Evolutionary conservation across 2,113 vertebrate genomes (phyloP), one percentile per base, ranked within the genome.

Genomic region (Archilochus colubris): DNA sequence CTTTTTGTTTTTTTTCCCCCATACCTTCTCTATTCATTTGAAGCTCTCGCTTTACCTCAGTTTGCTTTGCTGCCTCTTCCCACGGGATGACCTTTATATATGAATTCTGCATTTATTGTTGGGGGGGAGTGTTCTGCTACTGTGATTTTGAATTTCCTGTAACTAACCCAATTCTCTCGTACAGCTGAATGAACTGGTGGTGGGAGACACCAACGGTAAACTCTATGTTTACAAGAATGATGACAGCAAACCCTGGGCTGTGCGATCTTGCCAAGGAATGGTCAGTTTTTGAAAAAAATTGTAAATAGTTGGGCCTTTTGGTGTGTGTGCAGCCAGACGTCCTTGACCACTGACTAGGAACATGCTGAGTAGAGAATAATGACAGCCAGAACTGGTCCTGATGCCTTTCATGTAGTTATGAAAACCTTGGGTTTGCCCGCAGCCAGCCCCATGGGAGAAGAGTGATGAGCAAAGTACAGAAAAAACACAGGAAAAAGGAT

Each of bases 101-200:
- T 0, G 8, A 82, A 64, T 73, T 82, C 59, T 89, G 14, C 43
- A 38, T 24, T 78, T 28, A 24, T 54, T 76, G 38, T n/a, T 74
- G 8, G 38, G 17, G 31, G 40, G n/a, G 40, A 82, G 54, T 10
- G 17, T 73, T 7, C 43, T 78, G 7, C 67, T 53, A 30, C 10
- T 72, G 23, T 28, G 33, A 27, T 25, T 55, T 18, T 31, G 51
- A 58, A 55, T 86, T 69, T 33, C 12, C 30, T 61, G 40, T 40
- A 40, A 27, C 21, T 96, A 70, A 97, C 23, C 8, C 9, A 5
- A 2, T 72, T 95, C 25, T 91, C 72, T 78, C 96, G 15, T 95
- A 36, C 95, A 99, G 99, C 91, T 99, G 91, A 99, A 99, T 23
- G 99, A 99, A 90, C 97, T 99, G 3, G 98, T 99, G n/a, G 98